phyloP scores from a whole-genome alignment of 2,888 invertebrate species.

The Drosophila kuntzei region DNA sequence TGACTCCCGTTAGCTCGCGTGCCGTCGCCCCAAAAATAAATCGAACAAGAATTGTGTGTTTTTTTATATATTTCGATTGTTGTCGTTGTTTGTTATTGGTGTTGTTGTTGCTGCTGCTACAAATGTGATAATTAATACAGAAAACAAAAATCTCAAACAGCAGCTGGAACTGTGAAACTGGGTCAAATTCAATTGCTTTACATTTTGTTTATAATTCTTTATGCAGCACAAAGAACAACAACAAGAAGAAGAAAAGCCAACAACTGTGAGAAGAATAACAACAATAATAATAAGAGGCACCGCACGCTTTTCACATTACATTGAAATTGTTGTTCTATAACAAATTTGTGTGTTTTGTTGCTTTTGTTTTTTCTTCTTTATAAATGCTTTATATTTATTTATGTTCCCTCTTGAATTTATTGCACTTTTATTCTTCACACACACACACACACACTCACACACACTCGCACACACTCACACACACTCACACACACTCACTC shows the following conservation, averaged over 20 bases:
- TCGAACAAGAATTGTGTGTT: slow-evolving; percentile 49
- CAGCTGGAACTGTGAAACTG: slow-evolving; percentile 49
- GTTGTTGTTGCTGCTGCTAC: slow-evolving; percentile 26
- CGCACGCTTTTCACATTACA: slow-evolving; percentile 47
- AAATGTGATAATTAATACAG: slow-evolving; percentile 78
- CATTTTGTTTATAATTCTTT: slow-evolving; percentile 61
- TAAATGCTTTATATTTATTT: slow-evolving; percentile 51
- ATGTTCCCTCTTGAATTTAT: slow-evolving; percentile 72
- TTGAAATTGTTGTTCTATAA: slow-evolving; percentile 49
- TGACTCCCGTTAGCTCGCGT: slow-evolving; percentile 76
- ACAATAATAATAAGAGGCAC: slow-evolving; percentile 17
- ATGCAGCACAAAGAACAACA: slow-evolving; percentile 38
- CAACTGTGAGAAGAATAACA: slow-evolving; percentile 24
- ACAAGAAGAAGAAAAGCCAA: slow-evolving; percentile 20
- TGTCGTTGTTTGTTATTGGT: slow-evolving; percentile 9
- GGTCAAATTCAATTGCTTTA: slow-evolving; percentile 75
- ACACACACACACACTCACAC: slow-evolving; percentile 20
- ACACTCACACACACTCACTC: background rate
- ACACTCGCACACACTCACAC: slow-evolving; percentile 1
- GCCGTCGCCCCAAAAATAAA: slow-evolving; percentile 62
- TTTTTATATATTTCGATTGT: slow-evolving; percentile 23
- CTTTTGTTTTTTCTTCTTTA: slow-evolving; percentile 18
- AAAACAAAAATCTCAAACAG: slow-evolving; percentile 36
- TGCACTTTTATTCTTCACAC: slow-evolving; percentile 72
- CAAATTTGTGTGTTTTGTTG: slow-evolving; percentile 42